These are phyloP conservation scores for Sus cebifrons DNA, from an alignment of 2,797 vertebrate species.

Conservation along the genomic window DNA sequence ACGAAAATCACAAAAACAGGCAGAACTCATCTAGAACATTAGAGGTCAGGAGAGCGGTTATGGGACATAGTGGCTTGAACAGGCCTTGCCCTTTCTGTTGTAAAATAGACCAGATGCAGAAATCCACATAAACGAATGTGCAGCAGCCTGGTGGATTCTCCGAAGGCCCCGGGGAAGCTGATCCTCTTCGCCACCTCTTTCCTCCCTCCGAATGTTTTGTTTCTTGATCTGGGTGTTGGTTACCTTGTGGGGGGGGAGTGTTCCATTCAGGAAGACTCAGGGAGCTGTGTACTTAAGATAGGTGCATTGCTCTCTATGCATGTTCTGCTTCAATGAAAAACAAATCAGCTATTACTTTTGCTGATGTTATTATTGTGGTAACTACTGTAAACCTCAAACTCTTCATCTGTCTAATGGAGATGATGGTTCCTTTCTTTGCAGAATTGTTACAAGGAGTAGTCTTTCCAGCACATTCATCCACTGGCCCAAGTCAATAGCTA, in stretches of 20 bases:
- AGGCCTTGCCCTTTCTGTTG: neutral
- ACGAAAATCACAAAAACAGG: neutral
- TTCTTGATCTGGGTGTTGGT: neutral
- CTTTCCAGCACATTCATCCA: neutral
- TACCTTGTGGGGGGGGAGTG: too few relatives aligned
- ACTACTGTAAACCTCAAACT: neutral
- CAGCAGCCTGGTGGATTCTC: neutral
- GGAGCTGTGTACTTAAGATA: neutral
- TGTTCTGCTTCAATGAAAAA: neutral
- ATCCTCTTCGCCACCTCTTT: neutral
- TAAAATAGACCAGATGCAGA: neutral
- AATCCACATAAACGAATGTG: neutral
- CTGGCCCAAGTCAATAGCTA: neutral
- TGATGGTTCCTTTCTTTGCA: neutral
- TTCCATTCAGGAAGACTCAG: neutral
- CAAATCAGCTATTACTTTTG: neutral
- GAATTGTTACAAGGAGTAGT: neutral
- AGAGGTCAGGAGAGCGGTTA: neutral
- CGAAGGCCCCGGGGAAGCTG: neutral
- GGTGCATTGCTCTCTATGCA: neutral
- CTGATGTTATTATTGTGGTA: neutral
- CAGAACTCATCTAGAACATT: neutral
- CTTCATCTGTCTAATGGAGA: neutral
- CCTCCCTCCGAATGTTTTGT: neutral
- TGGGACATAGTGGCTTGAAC: neutral